These are phyloP conservation scores for Cerceris ruficornis DNA, from an alignment of 2,888 invertebrate species.

Conservation along the genomic window DNA sequence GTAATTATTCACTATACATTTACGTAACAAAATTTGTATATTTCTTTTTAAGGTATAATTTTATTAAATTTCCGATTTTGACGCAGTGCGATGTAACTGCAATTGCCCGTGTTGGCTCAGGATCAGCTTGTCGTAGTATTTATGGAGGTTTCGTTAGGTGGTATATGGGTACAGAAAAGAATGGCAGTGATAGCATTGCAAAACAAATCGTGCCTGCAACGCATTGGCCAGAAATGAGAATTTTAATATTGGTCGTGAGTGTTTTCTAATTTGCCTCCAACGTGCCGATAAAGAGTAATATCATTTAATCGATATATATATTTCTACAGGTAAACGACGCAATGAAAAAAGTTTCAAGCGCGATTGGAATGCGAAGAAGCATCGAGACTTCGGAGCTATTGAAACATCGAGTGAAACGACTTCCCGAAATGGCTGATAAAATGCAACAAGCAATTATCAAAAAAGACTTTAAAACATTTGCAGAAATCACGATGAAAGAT, in stretches of 20 bases:
- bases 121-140: constrained; percentile 97
- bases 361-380: constrained; percentile 93
- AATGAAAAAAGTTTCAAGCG: constrained; percentile 93
- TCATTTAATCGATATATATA: neutral
- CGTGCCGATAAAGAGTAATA: too few relatives aligned
- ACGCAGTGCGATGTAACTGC: constrained; percentile 87
- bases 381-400: constrained; percentile 92
- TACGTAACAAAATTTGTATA: neutral
- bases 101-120: constrained; percentile 94
- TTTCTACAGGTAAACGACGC: constrained; percentile 84
- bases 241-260: constrained; percentile 93
- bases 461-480: constrained; percentile 92
- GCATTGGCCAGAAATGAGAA: constrained; percentile 96
- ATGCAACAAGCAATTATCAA: constrained; percentile 86
- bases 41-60: neutral
- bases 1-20: constrained; percentile 73
- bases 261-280: neutral
- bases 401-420: constrained; percentile 88
- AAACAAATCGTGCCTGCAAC: constrained; percentile 87
- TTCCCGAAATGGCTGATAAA: constrained; percentile 87
- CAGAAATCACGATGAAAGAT: constrained; percentile 97
- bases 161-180: constrained; percentile 87
- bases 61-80: neutral
- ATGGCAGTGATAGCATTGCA: constrained; percentile 91
- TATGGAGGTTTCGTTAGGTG: constrained; percentile 98